Evolutionary conservation across 2,113 vertebrate species (phyloP).

Genomic region (Atlantisia rogersi): DNA sequence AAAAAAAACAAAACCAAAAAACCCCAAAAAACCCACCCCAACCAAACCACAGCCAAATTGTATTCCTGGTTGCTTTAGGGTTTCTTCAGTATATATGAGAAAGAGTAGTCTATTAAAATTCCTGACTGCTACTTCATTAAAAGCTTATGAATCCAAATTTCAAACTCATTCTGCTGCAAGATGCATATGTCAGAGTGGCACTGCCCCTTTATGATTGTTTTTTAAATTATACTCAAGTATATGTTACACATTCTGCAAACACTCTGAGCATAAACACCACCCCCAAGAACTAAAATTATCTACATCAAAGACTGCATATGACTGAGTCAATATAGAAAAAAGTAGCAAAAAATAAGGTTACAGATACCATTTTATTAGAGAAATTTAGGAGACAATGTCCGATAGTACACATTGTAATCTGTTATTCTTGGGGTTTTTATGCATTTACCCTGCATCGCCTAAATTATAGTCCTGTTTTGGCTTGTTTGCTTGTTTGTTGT

Average conservation of each 20-base stretch:
- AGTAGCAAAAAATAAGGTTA: not conserved
- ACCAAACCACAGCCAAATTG: not conserved
- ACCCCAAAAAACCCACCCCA: too few relatives aligned
- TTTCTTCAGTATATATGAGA: not conserved
- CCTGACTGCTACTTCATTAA: constrained; percentile 38
- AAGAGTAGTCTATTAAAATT: constrained; percentile 11
- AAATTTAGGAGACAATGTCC: not conserved
- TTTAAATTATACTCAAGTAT: not conserved
- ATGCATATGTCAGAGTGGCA: not conserved
- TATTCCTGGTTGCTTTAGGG: not conserved
- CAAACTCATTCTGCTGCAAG: constrained; percentile 7
- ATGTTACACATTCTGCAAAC: not conserved
- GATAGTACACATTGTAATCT: not conserved
- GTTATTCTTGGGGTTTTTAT: not conserved
- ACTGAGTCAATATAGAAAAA: not conserved
- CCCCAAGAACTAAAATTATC: not conserved
- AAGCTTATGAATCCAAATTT: constrained; percentile 7
- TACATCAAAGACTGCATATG: not conserved
- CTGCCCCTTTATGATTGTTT: constrained; percentile 26
- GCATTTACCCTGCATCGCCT: not conserved
- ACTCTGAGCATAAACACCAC: not conserved
- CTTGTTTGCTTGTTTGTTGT: not conserved
- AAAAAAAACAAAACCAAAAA: too few relatives aligned
- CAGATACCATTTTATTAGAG: not conserved
- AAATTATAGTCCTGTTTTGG: not conserved